phyloP scores from a whole-genome alignment of 2,797 vertebrate species.

The Scleropages formosus region DNA sequence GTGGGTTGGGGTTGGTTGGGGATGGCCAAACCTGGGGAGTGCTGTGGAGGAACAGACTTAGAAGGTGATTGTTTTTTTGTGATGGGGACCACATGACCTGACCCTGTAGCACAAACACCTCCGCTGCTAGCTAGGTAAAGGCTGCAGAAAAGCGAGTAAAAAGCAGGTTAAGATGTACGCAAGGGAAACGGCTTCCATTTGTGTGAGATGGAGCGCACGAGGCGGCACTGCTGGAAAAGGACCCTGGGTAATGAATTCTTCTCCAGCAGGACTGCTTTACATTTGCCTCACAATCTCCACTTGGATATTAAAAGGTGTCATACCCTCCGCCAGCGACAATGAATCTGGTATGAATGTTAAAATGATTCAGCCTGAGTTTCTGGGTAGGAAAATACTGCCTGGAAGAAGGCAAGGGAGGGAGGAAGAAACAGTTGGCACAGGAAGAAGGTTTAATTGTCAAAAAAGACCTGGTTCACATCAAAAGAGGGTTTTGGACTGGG shows the following conservation, averaged over 20 bases:
- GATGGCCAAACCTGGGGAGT: no score
- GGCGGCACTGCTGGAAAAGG: slow-evolving; percentile 45
- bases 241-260: slow-evolving; percentile 66
- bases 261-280: slow-evolving; percentile 62
- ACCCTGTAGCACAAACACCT: no score
- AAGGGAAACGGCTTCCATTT: slow-evolving; percentile 58
- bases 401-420: slow-evolving; percentile 30
- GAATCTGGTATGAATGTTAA: slow-evolving; percentile 76
- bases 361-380: slow-evolving; percentile 61
- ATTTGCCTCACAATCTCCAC: slow-evolving; percentile 61
- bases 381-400: slow-evolving; percentile 3
- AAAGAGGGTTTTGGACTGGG: neutral
- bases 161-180: slow-evolving; percentile 43
- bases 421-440: slow-evolving; percentile 34
- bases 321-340: slow-evolving; percentile 62
- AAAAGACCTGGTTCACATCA: neutral
- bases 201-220: slow-evolving; percentile 54
- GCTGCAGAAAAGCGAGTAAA: neutral
- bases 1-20: no score
- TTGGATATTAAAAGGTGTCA: slow-evolving; percentile 81
- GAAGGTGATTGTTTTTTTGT: neutral
- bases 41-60: neutral
- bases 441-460: slow-evolving; percentile 14
- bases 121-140: no score
- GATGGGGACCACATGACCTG: slow-evolving; percentile 43